Conservation (phyloP, 2,113 vertebrate genomes). For the Salvelinus namaycush region DNA sequence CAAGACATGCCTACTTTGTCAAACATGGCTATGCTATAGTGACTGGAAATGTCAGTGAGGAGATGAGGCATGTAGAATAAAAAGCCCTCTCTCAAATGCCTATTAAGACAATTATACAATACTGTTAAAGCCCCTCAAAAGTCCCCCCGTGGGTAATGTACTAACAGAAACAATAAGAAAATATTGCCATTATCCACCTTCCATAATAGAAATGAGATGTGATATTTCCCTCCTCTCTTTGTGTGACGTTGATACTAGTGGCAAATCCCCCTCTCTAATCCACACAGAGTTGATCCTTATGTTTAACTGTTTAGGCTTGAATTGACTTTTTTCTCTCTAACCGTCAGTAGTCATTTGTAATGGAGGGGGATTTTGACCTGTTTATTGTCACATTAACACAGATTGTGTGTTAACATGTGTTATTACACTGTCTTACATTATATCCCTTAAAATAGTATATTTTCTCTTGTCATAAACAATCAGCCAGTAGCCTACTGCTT, state of each 20-base stretch:
- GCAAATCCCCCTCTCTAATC: slow-evolving; percentile 72
- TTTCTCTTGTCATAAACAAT: not conserved
- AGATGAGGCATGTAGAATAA: not conserved
- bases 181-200: slow-evolving; percentile 73
- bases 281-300: slow-evolving; percentile 60
- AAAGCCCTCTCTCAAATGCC: slow-evolving; percentile 22
- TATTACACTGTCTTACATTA: not conserved
- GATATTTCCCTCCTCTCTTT: slow-evolving; percentile 68
- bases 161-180: slow-evolving; percentile 69
- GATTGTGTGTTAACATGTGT: no score
- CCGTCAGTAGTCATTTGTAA: not conserved
- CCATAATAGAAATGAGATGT: slow-evolving; percentile 70
- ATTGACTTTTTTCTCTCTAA: slow-evolving; percentile 51
- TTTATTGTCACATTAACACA: not conserved
- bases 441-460: not conserved
- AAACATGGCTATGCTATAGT: slow-evolving; percentile 3
- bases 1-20: slow-evolving; percentile 30
- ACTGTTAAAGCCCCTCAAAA: slow-evolving; percentile 48
- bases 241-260: slow-evolving; percentile 49
- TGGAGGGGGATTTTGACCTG: not conserved
- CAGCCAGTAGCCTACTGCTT: not conserved
- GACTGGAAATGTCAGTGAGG: not conserved
- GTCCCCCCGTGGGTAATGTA: slow-evolving; percentile 58
- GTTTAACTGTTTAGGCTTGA: slow-evolving; percentile 70
- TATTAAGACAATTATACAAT: slow-evolving; percentile 57